Percentiles rank a stretch among this genome's conserved stretches.
phyloP scores from a whole-genome alignment of 2,797 vertebrate species.

The Clarias laeviceps region DNA sequence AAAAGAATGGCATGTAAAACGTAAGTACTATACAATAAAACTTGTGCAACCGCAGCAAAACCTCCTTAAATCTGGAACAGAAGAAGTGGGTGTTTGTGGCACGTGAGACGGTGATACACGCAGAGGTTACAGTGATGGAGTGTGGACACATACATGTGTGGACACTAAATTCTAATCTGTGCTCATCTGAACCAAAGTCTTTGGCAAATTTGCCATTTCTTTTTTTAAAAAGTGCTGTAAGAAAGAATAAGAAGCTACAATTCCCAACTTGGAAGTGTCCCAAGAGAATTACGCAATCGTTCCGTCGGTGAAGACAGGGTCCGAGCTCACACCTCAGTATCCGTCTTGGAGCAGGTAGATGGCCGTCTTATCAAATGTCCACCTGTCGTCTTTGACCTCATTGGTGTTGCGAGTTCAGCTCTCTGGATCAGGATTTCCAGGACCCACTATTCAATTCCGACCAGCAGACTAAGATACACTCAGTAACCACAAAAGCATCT shows the following conservation, averaged over 20 bases:
- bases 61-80: slow-evolving; percentile 42
- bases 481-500: slow-evolving; percentile 19
- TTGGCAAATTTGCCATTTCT: slow-evolving; percentile 48
- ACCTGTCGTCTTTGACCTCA: slow-evolving; percentile 3
- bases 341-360: background rate
- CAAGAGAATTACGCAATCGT: background rate
- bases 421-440: slow-evolving; percentile 9
- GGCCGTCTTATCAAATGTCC: background rate
- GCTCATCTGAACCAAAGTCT: slow-evolving; percentile 58
- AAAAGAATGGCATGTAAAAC: slow-evolving; percentile 47
- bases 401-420: slow-evolving; percentile 4
- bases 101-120: slow-evolving; percentile 53
- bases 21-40: slow-evolving; percentile 49
- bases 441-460: background rate
- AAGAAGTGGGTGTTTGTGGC: slow-evolving; percentile 57
- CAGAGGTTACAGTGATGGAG: slow-evolving; percentile 46
- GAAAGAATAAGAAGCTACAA: background rate
- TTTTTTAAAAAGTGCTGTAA: slow-evolving; percentile 7
- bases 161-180: slow-evolving; percentile 44
- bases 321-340: background rate
- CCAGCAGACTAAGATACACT: slow-evolving; percentile 9
- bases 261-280: slow-evolving; percentile 18
- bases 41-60: slow-evolving; percentile 73
- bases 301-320: background rate
- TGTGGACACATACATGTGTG: slow-evolving; percentile 53